Percentiles rank a stretch among this genome's conserved stretches.
Conservation (phyloP, 2,113 vertebrate species). For the Tetrao urogallus region DNA sequence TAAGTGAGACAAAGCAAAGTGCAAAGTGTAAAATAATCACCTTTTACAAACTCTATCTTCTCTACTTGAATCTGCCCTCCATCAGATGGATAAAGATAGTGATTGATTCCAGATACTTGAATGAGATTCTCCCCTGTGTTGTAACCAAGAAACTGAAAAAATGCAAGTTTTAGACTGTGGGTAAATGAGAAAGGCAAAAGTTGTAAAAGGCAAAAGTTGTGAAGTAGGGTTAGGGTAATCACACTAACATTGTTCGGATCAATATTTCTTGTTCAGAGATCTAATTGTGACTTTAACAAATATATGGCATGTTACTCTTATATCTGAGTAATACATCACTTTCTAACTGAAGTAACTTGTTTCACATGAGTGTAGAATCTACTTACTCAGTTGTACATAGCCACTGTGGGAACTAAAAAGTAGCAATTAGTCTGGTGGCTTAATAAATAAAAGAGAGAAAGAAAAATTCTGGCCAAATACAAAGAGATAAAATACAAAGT, state of each 20-base stretch:
- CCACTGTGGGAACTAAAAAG: neutral
- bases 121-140: conserved; percentile 83
- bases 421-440: neutral
- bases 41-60: conserved; percentile 83
- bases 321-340: neutral
- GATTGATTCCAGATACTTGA: conserved; percentile 81
- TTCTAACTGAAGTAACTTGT: neutral
- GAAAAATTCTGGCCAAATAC: neutral
- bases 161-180: neutral
- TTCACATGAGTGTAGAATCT: neutral
- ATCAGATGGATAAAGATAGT: conserved; percentile 87
- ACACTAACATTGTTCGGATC: neutral
- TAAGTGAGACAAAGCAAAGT: neutral
- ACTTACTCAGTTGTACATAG: neutral
- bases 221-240: neutral
- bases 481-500: neutral
- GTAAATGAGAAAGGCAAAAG: neutral
- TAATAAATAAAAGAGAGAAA: neutral
- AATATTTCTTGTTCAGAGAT: neutral
- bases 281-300: neutral
- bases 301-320: neutral
- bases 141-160: conserved; percentile 87
- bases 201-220: neutral
- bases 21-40: conserved; percentile 69
- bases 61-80: conserved; percentile 91